Base-by-base conservation (phyloP, 53 echinoderm and acorn worm species). In the Holothuria scabra region DNA sequence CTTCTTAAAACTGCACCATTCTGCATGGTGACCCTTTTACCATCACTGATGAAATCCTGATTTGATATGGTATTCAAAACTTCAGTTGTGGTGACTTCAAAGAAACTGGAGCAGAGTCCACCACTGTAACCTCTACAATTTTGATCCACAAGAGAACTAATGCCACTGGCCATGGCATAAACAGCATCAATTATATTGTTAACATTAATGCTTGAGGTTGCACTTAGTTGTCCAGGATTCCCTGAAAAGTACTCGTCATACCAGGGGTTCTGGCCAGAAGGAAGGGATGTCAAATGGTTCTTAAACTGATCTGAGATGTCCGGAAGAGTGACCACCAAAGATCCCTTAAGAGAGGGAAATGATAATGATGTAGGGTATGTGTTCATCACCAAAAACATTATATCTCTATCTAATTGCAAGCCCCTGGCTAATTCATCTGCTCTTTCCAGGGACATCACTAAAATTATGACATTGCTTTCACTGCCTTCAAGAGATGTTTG, bases 81-180 rank as follows among this genome's bases (percentile, higher is more conserved):
- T 37, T 65, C 76, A 16, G 70, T 83, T 55, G 91, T 81, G 12
- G 60, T 56, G 33, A 90, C 88, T 8, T 80, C 67, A 18, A 92
- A 57, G 71, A 95, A 92, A 18, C 32, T 59, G 8, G 44, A 30
- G 76, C 86, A 88, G 79, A 95, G 37, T 69, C 65, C 19, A 22
- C 55, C 86, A 11, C 33, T 52, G 2, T 14, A 48, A 12, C 7
- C 38, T 1, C 88, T 87, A 66, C 93, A 93, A 16, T 66, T 31
- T 30, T 65, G 12, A 8, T 25, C 46, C 49, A 84, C 41, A 3
- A 92, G 57, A 38, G 83, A 56, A 46, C 93, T 81, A 18, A 90
- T 74, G 11, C 90, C 96, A 26, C 85, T 80, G 4, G 96, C 96
- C n/a, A 96, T 91, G 35, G 91, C 88, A 66, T 90, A 87, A 4